A percentile compares a stretch with the other conserved stretches of the same genome.
Evolutionary conservation across 2,888 invertebrate genomes (phyloP).

Genomic region (Diplolepis rosae): DNA sequence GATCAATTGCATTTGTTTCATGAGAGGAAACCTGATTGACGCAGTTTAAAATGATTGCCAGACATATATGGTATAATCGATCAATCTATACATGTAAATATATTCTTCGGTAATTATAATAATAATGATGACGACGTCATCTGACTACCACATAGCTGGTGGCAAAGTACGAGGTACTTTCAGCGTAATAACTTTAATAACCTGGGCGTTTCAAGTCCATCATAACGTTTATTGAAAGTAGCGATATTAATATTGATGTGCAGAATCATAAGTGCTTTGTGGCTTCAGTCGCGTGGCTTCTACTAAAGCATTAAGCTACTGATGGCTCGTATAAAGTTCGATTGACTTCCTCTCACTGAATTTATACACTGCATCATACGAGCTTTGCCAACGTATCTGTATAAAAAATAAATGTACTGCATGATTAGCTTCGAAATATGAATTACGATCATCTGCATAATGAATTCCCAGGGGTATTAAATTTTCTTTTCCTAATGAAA

Average conservation of each 20-base stretch:
- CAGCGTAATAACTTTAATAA: conserved; percentile 5
- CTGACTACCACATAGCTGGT: neutral
- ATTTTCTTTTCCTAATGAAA: neutral
- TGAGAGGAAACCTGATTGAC: conserved; percentile 23
- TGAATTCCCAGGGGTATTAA: too few relatives aligned
- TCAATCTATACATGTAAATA: neutral
- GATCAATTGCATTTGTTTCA: too few relatives aligned
- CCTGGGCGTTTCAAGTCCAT: conserved; percentile 1
- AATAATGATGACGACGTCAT: neutral
- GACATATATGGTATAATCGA: conserved; percentile 8
- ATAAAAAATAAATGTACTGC: too few relatives aligned
- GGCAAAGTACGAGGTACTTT: neutral
- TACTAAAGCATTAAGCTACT: neutral
- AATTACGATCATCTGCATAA: too few relatives aligned
- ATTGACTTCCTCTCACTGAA: conserved; percentile 3
- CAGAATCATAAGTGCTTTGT: neutral
- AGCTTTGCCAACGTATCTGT: neutral
- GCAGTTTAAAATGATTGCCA: conserved; percentile 48
- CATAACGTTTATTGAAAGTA: neutral
- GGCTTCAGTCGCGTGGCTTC: conserved; percentile 4
- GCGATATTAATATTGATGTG: conserved; percentile 8
- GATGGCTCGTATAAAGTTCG: neutral
- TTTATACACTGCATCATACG: neutral
- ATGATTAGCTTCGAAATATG: too few relatives aligned
- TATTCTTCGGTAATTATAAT: conserved; percentile 1